Evolutionary conservation across 2,797 vertebrate species (phyloP).

Genomic region (Xyrichtys novacula): DNA sequence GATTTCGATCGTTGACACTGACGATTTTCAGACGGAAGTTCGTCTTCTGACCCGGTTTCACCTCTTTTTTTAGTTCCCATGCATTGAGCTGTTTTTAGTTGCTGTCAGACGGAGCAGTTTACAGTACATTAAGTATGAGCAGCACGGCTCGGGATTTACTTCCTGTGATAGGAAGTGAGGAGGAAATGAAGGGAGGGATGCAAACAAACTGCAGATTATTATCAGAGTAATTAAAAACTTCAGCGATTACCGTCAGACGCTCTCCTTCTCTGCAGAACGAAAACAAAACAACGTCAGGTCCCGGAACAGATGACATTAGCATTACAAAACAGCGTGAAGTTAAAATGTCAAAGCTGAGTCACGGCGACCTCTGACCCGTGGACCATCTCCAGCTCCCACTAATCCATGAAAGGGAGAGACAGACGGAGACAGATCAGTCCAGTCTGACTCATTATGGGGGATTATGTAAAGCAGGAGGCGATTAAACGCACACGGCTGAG

Average conservation of each 20-base stretch:
- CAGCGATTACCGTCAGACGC: background rate
- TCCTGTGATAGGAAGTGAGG: constrained; percentile 36
- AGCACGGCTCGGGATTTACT: constrained; percentile 3
- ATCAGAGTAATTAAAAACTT: constrained; percentile 15
- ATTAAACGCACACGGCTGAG: constrained; percentile 52
- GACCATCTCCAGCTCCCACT: constrained; percentile 36
- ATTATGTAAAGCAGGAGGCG: constrained; percentile 48
- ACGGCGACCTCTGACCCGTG: constrained; percentile 33
- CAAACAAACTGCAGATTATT: constrained; percentile 30
- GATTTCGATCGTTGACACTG: too few species aligned
- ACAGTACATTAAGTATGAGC: background rate
- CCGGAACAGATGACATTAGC: background rate
- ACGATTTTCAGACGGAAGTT: too few species aligned
- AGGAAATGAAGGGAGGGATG: constrained; percentile 54
- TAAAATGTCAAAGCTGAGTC: constrained; percentile 37
- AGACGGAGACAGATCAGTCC: constrained; percentile 35
- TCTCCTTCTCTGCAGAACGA: background rate
- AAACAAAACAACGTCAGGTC: background rate
- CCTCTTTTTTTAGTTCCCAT: background rate
- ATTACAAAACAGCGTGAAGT: constrained; percentile 16
- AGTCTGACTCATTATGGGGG: constrained; percentile 57
- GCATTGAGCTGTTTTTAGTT: background rate
- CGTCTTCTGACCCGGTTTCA: background rate
- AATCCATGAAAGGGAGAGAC: constrained; percentile 46
- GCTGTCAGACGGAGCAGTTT: background rate